These are phyloP conservation scores for Oreonectes daqikongensis DNA, from an alignment of 2,797 vertebrate species.

Conservation along the genomic window DNA sequence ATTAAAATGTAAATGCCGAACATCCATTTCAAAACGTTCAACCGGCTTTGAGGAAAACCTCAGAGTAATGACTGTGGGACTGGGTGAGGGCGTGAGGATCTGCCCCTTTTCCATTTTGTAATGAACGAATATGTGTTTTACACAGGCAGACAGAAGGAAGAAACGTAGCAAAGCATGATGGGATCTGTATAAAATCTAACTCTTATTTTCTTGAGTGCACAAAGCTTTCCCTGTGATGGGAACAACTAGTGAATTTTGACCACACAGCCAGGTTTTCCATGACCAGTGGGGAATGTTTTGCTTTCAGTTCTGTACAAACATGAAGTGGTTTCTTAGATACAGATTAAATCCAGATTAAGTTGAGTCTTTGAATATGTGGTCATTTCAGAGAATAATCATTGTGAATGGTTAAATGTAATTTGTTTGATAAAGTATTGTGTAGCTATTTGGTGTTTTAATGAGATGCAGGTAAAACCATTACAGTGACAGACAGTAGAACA, in stretches of 20 bases:
- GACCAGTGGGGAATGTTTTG: slow-evolving; percentile 8
- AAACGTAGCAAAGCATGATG: not conserved
- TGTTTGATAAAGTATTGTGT: not conserved
- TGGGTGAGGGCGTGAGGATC: slow-evolving; percentile 39
- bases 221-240: slow-evolving; percentile 14
- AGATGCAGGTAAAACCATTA: too few relatives aligned
- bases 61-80: slow-evolving; percentile 26
- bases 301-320: slow-evolving; percentile 9
- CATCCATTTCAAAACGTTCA: slow-evolving; percentile 61
- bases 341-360: slow-evolving; percentile 5
- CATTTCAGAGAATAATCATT: slow-evolving; percentile 15
- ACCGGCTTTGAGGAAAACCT: slow-evolving; percentile 62
- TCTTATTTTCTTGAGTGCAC: not conserved
- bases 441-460: slow-evolving; percentile 1
- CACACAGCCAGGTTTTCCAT: slow-evolving; percentile 32
- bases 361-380: not conserved
- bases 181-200: not conserved
- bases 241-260: not conserved
- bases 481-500: too few relatives aligned
- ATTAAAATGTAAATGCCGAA: slow-evolving; percentile 67
- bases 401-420: not conserved
- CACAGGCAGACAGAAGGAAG: not conserved
- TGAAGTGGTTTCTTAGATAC: slow-evolving; percentile 8
- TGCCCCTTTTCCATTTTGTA: slow-evolving; percentile 60
- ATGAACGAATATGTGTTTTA: slow-evolving; percentile 25